Evolutionary conservation across 2,113 vertebrate species (phyloP).

Genomic region (Lampris incognitus): DNA sequence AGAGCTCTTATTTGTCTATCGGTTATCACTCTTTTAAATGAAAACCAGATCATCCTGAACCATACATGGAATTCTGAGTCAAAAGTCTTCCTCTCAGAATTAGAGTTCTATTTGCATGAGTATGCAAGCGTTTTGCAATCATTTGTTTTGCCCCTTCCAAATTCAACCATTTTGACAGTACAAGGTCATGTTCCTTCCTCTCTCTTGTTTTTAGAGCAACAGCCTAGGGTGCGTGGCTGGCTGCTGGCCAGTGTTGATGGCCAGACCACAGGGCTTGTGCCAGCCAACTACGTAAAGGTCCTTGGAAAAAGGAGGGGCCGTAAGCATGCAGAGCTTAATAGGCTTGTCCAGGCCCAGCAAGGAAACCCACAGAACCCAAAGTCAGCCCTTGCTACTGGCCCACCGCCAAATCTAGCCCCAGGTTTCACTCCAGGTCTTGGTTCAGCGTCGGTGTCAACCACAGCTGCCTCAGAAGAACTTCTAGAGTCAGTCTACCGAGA

Average conservation of each 20-base stretch:
- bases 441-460: constrained; percentile 38
- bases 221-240: constrained; percentile 95
- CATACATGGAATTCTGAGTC: not conserved
- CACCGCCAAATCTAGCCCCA: not conserved
- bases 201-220: constrained; percentile 85
- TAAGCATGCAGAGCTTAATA: constrained; percentile 82
- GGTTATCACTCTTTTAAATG: not conserved
- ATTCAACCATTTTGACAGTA: not conserved
- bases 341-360: constrained; percentile 74
- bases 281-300: constrained; percentile 95
- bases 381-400: constrained; percentile 11
- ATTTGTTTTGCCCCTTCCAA: not conserved
- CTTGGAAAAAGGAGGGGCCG: constrained; percentile 93
- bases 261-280: constrained; percentile 91
- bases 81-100: no score
- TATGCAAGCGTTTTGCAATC: no score
- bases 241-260: constrained; percentile 92
- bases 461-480: constrained; percentile 84
- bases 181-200: not conserved
- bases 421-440: not conserved
- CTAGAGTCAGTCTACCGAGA: constrained; percentile 90
- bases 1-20: not conserved
- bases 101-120: no score
- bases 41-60: not conserved
- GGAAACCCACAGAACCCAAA: constrained; percentile 38